phyloP scores from a whole-genome alignment of 1,140 invertebrate species.

The Dryas iulia region DNA sequence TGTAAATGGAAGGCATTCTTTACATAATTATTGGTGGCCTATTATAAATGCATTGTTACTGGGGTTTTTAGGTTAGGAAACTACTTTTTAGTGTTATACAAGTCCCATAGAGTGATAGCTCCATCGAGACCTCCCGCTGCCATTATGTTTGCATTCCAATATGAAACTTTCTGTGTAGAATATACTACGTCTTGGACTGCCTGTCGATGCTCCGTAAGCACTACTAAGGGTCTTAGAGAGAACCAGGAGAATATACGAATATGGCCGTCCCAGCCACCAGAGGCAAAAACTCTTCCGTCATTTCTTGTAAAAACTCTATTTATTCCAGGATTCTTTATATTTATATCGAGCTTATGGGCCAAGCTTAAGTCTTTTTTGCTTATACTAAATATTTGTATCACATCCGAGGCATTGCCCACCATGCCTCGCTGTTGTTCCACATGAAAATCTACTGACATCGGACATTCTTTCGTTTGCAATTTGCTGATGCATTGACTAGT shows the following conservation, averaged over 20 bases:
- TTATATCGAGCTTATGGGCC: slow-evolving; percentile 81
- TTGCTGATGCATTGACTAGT: slow-evolving; percentile 81
- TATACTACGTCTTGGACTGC: slow-evolving; percentile 86
- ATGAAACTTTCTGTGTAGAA: slow-evolving; percentile 81
- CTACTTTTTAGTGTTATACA: slow-evolving; percentile 81
- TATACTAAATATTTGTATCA: slow-evolving; percentile 82
- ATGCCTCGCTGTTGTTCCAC: slow-evolving; percentile 82
- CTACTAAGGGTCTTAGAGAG: slow-evolving; percentile 86
- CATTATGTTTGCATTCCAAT: slow-evolving; percentile 87
- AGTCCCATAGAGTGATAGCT: slow-evolving; percentile 87
- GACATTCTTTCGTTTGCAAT: slow-evolving; percentile 83
- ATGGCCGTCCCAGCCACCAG: slow-evolving; percentile 88
- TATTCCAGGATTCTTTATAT: slow-evolving; percentile 86
- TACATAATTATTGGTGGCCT: neutral
- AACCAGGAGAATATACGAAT: slow-evolving; percentile 90
- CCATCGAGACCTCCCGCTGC: slow-evolving; percentile 86
- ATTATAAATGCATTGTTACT: too few species aligned
- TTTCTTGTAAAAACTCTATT: slow-evolving; percentile 84
- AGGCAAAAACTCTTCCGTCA: slow-evolving; percentile 88
- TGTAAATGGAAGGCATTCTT: neutral
- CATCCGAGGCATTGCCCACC: slow-evolving; percentile 82
- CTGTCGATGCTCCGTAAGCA: slow-evolving; percentile 86
- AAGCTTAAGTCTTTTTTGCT: slow-evolving; percentile 81
- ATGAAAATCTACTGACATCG: slow-evolving; percentile 86
- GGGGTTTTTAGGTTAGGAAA: neutral